A percentile compares a stretch with the other conserved stretches of the same genome.
These are phyloP conservation scores for Orussus abietinus DNA, from an alignment of 1,140 invertebrate genomes.

Conservation along the genomic window DNA sequence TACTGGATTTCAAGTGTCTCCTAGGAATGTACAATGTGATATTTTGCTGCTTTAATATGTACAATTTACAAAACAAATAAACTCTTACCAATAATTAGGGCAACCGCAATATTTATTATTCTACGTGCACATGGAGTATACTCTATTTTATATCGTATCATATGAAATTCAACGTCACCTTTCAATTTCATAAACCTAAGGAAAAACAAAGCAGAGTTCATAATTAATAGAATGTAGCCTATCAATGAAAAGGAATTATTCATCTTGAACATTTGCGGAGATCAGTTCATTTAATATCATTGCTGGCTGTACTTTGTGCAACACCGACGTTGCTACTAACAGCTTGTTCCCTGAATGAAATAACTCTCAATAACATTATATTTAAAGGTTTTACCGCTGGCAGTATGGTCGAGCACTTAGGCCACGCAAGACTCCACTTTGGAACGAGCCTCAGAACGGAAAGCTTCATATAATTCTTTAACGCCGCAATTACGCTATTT, in stretches of 20 bases:
- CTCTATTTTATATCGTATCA: background rate
- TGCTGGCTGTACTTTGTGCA: conserved; percentile 10
- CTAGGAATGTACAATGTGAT: conserved; percentile 19
- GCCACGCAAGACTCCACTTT: conserved; percentile 19
- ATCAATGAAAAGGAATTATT: conserved; percentile 1
- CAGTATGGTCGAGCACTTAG: conserved; percentile 20
- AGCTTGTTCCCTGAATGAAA: conserved; percentile 20
- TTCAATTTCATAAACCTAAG: conserved; percentile 1
- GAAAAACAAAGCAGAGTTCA: background rate
- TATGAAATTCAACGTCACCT: background rate
- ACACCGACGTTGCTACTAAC: conserved; percentile 9
- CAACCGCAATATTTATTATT: conserved; percentile 8
- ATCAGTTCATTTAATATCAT: conserved; percentile 2
- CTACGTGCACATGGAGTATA: background rate
- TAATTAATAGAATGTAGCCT: background rate
- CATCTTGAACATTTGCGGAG: conserved; percentile 1
- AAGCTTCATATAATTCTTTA: conserved; percentile 18
- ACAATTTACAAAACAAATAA: conserved; percentile 14
- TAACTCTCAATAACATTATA: conserved; percentile 21
- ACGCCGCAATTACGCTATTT: conserved; percentile 21
- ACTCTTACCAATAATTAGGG: conserved; percentile 5
- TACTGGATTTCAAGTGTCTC: conserved; percentile 1
- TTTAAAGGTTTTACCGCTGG: conserved; percentile 17
- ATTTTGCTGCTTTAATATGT: conserved; percentile 18
- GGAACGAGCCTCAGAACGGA: conserved; percentile 15